These are phyloP conservation scores for Cherax destructor DNA, from an alignment of 1,140 invertebrate genomes.

Conservation along the genomic window DNA sequence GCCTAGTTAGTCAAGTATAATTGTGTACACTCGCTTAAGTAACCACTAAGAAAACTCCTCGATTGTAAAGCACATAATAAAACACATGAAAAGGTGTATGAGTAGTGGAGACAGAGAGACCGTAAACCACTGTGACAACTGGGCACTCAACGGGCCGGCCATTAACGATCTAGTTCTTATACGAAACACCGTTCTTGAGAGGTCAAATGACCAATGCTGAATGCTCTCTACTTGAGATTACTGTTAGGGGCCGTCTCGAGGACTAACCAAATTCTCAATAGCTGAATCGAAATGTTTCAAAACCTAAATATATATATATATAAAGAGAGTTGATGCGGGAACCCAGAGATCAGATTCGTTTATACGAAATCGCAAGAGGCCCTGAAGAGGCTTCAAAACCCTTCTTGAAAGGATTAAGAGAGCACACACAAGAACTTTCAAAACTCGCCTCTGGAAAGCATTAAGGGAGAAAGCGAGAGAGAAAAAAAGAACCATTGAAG, in stretches of 20 bases:
- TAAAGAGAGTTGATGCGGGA: neutral
- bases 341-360: constrained; percentile 6
- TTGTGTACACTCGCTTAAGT: no score
- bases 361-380: neutral
- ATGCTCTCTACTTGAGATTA: neutral
- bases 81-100: no score
- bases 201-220: constrained; percentile 9
- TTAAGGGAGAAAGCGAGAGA: constrained; percentile 1
- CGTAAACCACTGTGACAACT: no score
- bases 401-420: constrained; percentile 29
- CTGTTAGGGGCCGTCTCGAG: neutral
- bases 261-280: neutral
- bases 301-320: neutral
- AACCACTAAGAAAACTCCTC: no score
- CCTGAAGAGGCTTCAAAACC: constrained; percentile 3
- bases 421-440: neutral
- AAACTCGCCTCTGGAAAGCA: constrained; percentile 6
- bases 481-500: constrained; percentile 23
- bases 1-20: no score
- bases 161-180: constrained; percentile 13
- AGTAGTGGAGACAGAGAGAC: no score
- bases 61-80: no score
- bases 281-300: constrained; percentile 23
- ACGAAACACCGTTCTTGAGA: constrained; percentile 8
- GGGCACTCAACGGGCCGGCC: neutral